phyloP scores from a whole-genome alignment of 2,888 invertebrate genomes.

The Azorinus chamasolen region DNA sequence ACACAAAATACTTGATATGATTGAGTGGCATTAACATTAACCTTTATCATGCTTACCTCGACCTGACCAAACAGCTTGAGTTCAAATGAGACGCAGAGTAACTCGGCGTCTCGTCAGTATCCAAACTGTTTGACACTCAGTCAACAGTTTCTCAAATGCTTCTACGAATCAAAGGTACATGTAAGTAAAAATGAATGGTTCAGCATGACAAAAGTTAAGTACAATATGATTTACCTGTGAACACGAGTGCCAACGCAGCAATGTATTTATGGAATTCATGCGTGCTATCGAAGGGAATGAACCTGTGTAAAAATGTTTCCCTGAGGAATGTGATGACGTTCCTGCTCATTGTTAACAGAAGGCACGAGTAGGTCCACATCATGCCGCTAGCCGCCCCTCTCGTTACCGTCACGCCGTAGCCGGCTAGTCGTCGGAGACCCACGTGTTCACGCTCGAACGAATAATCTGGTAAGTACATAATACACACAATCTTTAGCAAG shows the following conservation, averaged over 20 bases:
- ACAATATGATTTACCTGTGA: conserved; percentile 86
- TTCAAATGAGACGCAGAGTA: too few species aligned
- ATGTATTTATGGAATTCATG: conserved; percentile 89
- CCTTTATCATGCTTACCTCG: too few species aligned
- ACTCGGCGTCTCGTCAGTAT: too few species aligned
- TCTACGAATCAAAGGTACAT: too few species aligned
- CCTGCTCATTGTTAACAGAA: conserved; percentile 89
- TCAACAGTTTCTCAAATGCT: too few species aligned
- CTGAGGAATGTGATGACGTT: conserved; percentile 88
- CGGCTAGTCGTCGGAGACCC: conserved; percentile 88
- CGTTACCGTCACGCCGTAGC: conserved; percentile 89
- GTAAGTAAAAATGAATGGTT: too few species aligned
- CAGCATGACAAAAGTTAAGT: too few species aligned
- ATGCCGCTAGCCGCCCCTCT: conserved; percentile 89
- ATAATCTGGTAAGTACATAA: conserved; percentile 86
- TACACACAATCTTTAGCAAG: neutral
- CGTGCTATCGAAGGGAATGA: conserved; percentile 89
- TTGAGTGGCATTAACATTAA: too few species aligned
- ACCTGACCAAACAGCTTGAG: too few species aligned
- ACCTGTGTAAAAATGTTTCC: conserved; percentile 88
- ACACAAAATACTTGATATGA: too few species aligned
- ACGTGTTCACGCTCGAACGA: conserved; percentile 88
- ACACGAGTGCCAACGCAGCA: conserved; percentile 88
- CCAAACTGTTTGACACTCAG: too few species aligned
- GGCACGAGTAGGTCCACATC: conserved; percentile 89